These are phyloP conservation scores for Sylvietta virens DNA, from an alignment of 2,113 vertebrate genomes.

Conservation along the genomic window DNA sequence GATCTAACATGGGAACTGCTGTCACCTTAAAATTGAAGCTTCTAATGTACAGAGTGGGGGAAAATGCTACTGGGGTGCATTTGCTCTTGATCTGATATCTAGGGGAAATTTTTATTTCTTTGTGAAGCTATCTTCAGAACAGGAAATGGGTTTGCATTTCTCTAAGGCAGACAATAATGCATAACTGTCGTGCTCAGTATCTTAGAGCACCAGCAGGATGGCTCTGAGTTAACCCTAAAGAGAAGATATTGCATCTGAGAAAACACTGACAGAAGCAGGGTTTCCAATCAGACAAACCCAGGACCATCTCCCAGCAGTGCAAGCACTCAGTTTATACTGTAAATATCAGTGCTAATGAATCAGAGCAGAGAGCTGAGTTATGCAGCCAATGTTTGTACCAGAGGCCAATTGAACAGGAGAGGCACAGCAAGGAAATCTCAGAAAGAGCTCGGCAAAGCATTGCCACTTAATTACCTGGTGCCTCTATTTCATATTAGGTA, in stretches of 20 bases:
- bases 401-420: not conserved
- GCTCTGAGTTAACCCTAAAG: not conserved
- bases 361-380: not conserved
- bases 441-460: not conserved
- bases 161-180: not conserved
- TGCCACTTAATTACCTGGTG: not conserved
- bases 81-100: not conserved
- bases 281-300: not conserved
- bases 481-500: not conserved
- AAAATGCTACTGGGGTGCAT: not conserved
- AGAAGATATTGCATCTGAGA: not conserved
- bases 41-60: fast-evolving
- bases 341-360: not conserved
- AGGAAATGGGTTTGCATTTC: not conserved
- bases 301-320: not conserved
- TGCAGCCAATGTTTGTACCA: not conserved
- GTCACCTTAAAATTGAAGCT: not conserved
- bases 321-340: not conserved
- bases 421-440: not conserved
- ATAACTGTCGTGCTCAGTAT: not conserved
- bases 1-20: not conserved
- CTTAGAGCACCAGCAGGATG: not conserved
- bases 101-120: not conserved
- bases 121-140: not conserved
- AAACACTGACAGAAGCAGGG: not conserved